Conservation (phyloP, 2,797 vertebrate species). For the Lepidocolaptes lacrymiger region DNA sequence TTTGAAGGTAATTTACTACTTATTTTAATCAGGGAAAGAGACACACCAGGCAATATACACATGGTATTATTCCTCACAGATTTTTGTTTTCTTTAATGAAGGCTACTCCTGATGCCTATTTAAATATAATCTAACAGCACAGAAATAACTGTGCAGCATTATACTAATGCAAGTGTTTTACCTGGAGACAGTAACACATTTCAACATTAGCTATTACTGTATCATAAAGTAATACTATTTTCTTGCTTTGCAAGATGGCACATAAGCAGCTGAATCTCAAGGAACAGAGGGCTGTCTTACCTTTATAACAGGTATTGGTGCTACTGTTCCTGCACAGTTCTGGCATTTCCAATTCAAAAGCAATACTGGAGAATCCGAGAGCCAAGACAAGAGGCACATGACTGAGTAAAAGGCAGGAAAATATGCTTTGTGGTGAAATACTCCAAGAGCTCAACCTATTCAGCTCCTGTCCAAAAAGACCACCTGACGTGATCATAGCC, state of each 20-base stretch:
- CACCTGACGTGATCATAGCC: not conserved
- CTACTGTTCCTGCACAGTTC: not conserved
- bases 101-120: conserved; percentile 18
- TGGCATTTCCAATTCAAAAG: not conserved
- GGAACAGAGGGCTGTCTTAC: not conserved
- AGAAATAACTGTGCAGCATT: conserved; percentile 41
- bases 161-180: conserved; percentile 32
- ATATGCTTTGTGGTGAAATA: not conserved
- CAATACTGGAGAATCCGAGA: not conserved
- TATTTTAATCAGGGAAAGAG: conserved; percentile 9
- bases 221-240: conserved; percentile 4
- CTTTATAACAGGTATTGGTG: not conserved
- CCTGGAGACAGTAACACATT: not conserved
- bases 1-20: conserved; percentile 36
- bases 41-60: not conserved
- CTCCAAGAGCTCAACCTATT: not conserved
- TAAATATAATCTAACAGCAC: not conserved
- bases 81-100: conserved; percentile 29
- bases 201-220: conserved; percentile 33
- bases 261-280: not conserved
- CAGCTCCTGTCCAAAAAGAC: not conserved
- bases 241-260: not conserved
- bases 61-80: not conserved
- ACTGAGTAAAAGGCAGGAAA: not conserved
- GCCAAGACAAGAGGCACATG: too few relatives aligned